Base-by-base conservation (phyloP, 2,797 vertebrate genomes). In the Otolemur crassicaudatus region DNA sequence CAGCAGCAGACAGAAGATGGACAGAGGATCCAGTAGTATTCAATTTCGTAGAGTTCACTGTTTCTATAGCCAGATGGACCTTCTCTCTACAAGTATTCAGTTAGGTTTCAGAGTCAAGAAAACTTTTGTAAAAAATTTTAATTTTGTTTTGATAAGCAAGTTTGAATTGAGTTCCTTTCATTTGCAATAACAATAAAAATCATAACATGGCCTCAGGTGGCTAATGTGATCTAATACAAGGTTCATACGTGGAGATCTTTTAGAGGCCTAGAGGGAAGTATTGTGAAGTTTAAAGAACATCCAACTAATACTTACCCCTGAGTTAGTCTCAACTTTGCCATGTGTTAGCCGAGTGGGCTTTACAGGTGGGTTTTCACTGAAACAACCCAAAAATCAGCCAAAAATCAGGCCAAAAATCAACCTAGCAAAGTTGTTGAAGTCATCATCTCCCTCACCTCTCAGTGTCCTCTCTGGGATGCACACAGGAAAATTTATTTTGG, bases 71-170 rank as follows among this genome's bases (percentile, higher is more conserved):
- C 37, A 73, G 46, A 46, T 61, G 12, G 40, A 31, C 29, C 11
- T 23, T 58, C 79, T 73, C 40, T 87, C 61, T n/a, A 3, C 29
- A 60, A 23, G 69, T 40, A 73, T 9, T 91, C 70, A 27, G 12
- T 81, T 82, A n/a, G 29, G 56, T 76, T 93, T 93, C 46, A 63
- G 43, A 58, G 10, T 29, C 23, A 43, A 37, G 82, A 90, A 86
- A 81, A 70, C 3, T 22, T 87, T 17, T 13, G 14, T 63, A 63
- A 89, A 89, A 81, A 65, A 40, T 13, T 81, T 90, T 29, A 49
- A 61, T 87, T 83, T 93, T 75, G 25, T 37, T 95, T 92, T 67
- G 63, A 13, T n/a, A 29, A 70, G 37, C 61, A 91, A 67, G 77
- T 90, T 87, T 49, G n/a, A 95, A 22, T 82, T 60, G 43, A 75